phyloP scores from a whole-genome alignment of 2,888 invertebrate species.

The Serrognathus titanus region DNA sequence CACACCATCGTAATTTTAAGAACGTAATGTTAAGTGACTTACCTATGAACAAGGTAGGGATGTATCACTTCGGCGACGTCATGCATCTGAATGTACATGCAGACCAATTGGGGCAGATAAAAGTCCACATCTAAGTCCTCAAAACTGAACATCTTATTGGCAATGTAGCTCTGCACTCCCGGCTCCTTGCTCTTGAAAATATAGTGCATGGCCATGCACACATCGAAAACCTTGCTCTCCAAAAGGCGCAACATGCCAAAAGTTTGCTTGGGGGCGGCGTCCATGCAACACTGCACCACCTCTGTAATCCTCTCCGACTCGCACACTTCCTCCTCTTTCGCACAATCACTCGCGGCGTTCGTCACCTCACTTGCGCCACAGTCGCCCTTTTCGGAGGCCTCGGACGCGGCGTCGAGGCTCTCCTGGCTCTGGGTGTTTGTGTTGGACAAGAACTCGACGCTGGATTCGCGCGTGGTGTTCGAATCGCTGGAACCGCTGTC shows the following conservation, averaged over 20 bases:
- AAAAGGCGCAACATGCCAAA: constrained; percentile 83
- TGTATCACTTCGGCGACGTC: constrained; percentile 93
- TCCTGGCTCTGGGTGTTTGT: constrained; percentile 65
- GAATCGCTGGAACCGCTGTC: constrained; percentile 52
- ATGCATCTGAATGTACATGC: constrained; percentile 98
- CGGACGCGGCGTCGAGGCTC: constrained; percentile 61
- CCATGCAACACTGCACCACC: constrained; percentile 7
- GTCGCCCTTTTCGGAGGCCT: constrained; percentile 12
- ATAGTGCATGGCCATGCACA: constrained; percentile 98
- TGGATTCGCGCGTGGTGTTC: constrained; percentile 51
- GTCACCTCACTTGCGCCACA: constrained; percentile 22
- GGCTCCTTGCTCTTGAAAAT: constrained; percentile 97
- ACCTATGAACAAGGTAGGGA: constrained; percentile 79
- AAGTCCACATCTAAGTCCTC: constrained; percentile 90
- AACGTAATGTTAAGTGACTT: constrained; percentile 30
- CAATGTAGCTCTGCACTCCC: constrained; percentile 95
- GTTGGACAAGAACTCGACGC: constrained; percentile 51
- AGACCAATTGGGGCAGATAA: constrained; percentile 95
- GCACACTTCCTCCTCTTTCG: constrained; percentile 25
- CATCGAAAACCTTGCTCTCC: constrained; percentile 96
- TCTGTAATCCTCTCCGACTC: constrained; percentile 35
- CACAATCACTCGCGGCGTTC: constrained; percentile 37
- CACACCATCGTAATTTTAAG: no score
- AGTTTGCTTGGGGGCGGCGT: constrained; percentile 26
- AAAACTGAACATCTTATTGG: constrained; percentile 96